These are phyloP conservation scores for Acrossocheilus fasciatus DNA, from an alignment of 2,797 vertebrate species.

Conservation along the genomic window DNA sequence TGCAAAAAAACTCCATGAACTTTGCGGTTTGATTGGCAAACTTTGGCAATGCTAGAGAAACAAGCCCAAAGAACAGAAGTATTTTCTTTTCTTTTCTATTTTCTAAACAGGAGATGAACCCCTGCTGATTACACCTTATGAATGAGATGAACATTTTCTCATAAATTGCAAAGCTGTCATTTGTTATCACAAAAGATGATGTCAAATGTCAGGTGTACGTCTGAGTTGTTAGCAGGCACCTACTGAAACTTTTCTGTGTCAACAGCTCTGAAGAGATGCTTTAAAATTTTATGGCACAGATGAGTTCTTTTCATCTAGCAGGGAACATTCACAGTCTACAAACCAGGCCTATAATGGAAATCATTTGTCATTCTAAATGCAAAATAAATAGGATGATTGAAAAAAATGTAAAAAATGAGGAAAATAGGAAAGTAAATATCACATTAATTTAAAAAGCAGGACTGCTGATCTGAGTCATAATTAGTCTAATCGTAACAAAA, in stretches of 20 bases:
- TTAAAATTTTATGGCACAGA: constrained; percentile 25
- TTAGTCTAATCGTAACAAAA: background rate
- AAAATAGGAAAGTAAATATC: background rate
- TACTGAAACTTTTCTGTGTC: background rate
- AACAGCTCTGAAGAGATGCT: constrained; percentile 20
- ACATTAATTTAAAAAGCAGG: background rate
- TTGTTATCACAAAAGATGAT: constrained; percentile 18
- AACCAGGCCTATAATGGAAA: constrained; percentile 5
- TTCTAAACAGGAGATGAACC: constrained; percentile 16
- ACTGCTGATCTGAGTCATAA: background rate
- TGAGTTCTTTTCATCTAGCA: constrained; percentile 9
- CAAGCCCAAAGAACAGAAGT: background rate
- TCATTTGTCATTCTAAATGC: constrained; percentile 5
- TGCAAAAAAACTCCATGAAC: background rate
- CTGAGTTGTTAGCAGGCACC: constrained; percentile 13
- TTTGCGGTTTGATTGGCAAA: background rate
- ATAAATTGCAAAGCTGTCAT: constrained; percentile 33
- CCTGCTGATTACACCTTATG: constrained; percentile 16
- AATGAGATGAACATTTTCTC: constrained; percentile 24
- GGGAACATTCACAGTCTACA: background rate
- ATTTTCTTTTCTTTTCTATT: constrained; percentile 17
- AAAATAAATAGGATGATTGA: constrained; percentile 25
- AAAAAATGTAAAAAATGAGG: background rate
- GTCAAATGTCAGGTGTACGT: constrained; percentile 30
- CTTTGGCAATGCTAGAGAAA: background rate